Conservation (phyloP, 2,888 invertebrate genomes). For the Dynastes maya region DNA sequence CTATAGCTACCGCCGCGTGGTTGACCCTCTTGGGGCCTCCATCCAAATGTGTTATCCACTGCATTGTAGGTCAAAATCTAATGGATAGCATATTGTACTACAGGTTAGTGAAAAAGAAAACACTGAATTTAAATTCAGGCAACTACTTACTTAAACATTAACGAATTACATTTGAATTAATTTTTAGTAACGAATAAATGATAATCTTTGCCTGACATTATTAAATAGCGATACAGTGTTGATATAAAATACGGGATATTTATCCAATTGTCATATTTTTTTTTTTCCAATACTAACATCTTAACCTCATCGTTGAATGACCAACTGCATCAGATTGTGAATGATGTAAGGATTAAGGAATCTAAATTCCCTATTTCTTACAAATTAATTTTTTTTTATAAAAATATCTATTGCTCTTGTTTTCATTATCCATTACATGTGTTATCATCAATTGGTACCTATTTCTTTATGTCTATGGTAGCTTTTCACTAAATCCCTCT, state of each 20-base stretch:
- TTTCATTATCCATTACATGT: too few relatives aligned
- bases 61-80: slow-evolving; percentile 71
- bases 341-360: neutral
- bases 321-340: neutral
- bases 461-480: too few relatives aligned
- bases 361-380: neutral
- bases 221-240: neutral
- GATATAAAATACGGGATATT: slow-evolving; percentile 19
- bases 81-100: neutral
- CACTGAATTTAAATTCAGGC: neutral
- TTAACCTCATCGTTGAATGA: neutral
- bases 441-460: too few relatives aligned
- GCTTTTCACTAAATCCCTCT: too few relatives aligned
- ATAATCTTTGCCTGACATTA: slow-evolving; percentile 20
- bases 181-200: neutral
- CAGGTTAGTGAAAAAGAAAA: neutral
- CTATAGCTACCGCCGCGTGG: slow-evolving; percentile 90
- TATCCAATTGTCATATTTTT: slow-evolving; percentile 12
- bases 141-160: slow-evolving; percentile 11
- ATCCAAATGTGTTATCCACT: slow-evolving; percentile 89
- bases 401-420: too few relatives aligned
- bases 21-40: slow-evolving; percentile 94
- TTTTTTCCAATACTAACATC: neutral
- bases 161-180: slow-evolving; percentile 10
- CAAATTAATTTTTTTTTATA: too few relatives aligned